phyloP scores from a whole-genome alignment of 2,888 invertebrate genomes.

The Drosophila austrosaltans region DNA sequence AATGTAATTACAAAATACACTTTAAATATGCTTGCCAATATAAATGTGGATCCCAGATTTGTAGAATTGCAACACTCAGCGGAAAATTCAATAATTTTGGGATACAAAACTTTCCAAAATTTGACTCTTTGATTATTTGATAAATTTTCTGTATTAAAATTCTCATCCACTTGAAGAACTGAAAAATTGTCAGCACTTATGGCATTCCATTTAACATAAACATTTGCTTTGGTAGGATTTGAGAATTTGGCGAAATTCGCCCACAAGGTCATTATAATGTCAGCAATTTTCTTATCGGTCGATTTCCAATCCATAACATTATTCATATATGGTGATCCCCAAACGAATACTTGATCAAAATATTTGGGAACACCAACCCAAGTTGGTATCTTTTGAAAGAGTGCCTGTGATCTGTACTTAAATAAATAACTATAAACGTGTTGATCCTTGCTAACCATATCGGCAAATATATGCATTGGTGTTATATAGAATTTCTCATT shows the following conservation, averaged over 20 bases:
- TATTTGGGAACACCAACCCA: slow-evolving; percentile 93
- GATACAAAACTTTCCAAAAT: slow-evolving; percentile 94
- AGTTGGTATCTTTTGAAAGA: slow-evolving; percentile 87
- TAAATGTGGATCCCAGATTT: slow-evolving; percentile 54
- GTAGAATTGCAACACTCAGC: slow-evolving; percentile 89
- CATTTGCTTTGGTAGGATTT: slow-evolving; percentile 88
- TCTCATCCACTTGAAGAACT: slow-evolving; percentile 89
- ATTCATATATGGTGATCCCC: slow-evolving; percentile 91
- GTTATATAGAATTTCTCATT: slow-evolving; percentile 91
- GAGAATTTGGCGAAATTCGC: slow-evolving; percentile 90
- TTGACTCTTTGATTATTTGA: slow-evolving; percentile 91
- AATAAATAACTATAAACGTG: slow-evolving; percentile 90
- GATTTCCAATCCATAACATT: slow-evolving; percentile 88
- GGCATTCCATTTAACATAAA: slow-evolving; percentile 90
- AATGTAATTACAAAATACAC: slow-evolving; percentile 24
- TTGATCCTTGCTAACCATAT: slow-evolving; percentile 85
- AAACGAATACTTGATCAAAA: slow-evolving; percentile 91
- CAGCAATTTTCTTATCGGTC: slow-evolving; percentile 90
- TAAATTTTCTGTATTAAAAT: slow-evolving; percentile 90
- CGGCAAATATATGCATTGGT: slow-evolving; percentile 88
- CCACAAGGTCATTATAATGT: slow-evolving; percentile 92
- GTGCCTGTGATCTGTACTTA: slow-evolving; percentile 89
- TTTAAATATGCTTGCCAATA: slow-evolving; percentile 29
- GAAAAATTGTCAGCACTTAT: slow-evolving; percentile 88
- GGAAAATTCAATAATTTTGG: slow-evolving; percentile 89